Evolutionary conservation across 2,113 vertebrate species (phyloP).

Genomic region (Pungitius pungitius): DNA sequence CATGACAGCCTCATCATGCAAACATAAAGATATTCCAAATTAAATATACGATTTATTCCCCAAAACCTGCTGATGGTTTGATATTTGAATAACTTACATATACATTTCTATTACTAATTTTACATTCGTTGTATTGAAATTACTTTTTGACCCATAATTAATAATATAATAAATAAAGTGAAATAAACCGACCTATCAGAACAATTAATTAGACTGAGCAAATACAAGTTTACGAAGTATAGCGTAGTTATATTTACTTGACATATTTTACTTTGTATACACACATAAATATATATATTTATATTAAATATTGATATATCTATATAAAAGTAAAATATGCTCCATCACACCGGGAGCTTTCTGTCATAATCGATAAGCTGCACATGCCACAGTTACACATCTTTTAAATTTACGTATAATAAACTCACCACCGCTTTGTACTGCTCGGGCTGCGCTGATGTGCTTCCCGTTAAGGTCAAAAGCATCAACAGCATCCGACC

Average conservation of each 20-base stretch:
- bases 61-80: background rate
- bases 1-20: background rate
- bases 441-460: conserved; percentile 55
- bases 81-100: background rate
- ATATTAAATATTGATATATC: too few species aligned
- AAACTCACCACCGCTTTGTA: conserved; percentile 80
- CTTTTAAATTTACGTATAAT: background rate
- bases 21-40: background rate
- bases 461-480: conserved; percentile 37
- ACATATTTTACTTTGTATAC: too few species aligned
- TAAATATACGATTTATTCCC: background rate
- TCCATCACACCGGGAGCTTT: background rate
- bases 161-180: conserved; percentile 1
- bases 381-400: background rate
- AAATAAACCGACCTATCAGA: background rate
- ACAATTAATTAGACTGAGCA: background rate
- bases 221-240: background rate
- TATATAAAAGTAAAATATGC: background rate
- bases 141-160: background rate
- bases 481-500: conserved; percentile 42
- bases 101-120: background rate
- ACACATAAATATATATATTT: too few species aligned
- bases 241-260: too few species aligned
- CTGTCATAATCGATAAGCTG: background rate
- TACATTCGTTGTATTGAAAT: background rate